Percentiles rank a stretch among this genome's conserved stretches.
phyloP scores from a whole-genome alignment of 2,797 vertebrate genomes.

The Triplophysa bombifrons region DNA sequence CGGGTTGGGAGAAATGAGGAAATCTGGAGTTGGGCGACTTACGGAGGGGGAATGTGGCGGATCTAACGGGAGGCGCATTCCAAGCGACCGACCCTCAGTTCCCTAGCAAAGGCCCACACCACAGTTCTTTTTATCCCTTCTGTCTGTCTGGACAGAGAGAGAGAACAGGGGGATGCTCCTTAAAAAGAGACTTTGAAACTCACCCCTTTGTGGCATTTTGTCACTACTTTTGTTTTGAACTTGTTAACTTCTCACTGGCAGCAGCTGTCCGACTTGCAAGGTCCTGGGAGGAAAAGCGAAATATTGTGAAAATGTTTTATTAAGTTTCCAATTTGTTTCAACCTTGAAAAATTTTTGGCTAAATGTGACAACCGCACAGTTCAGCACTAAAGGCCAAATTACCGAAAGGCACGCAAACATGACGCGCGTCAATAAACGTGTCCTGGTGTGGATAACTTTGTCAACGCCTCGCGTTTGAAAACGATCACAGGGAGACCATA shows the following conservation, averaged over 20 bases:
- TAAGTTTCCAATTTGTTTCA: not conserved
- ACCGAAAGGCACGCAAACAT: not conserved
- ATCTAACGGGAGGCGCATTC: slow-evolving; percentile 81
- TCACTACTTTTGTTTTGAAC: slow-evolving; percentile 81
- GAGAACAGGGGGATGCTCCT: slow-evolving; percentile 69
- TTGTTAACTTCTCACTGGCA: slow-evolving; percentile 79
- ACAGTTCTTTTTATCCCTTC: slow-evolving; percentile 68
- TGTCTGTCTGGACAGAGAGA: slow-evolving; percentile 34
- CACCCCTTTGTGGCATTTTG: slow-evolving; percentile 74
- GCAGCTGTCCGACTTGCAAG: slow-evolving; percentile 73
- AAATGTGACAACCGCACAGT: too few species aligned
- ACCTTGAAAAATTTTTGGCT: not conserved
- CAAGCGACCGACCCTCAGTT: slow-evolving; percentile 85
- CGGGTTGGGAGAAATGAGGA: slow-evolving; percentile 72
- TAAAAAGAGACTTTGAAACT: slow-evolving; percentile 70
- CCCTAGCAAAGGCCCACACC: slow-evolving; percentile 81
- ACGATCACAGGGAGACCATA: slow-evolving; percentile 6
- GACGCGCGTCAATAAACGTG: not conserved
- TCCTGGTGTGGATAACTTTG: not conserved
- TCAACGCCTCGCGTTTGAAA: not conserved
- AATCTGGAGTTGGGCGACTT: slow-evolving; percentile 68
- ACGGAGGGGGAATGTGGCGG: slow-evolving; percentile 71
- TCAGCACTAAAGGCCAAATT: not conserved
- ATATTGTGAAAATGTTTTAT: too few species aligned
- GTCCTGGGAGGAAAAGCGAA: slow-evolving; percentile 55